Evolutionary conservation across 2,888 invertebrate species (phyloP).

Genomic region (Matsumyia berberina): DNA sequence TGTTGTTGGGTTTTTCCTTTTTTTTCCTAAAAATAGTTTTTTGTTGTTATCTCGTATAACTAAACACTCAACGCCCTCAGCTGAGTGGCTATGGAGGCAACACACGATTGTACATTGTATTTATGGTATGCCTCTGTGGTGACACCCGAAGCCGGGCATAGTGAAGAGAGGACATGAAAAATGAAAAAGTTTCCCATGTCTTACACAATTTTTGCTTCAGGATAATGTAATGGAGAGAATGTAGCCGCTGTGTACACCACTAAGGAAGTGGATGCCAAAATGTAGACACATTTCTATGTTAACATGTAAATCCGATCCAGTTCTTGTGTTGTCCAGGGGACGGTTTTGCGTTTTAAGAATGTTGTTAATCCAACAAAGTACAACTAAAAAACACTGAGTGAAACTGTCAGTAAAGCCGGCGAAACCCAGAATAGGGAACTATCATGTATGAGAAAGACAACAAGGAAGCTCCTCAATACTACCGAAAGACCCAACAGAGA

Average conservation of each 20-base stretch:
- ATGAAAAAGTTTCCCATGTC: conserved; percentile 41
- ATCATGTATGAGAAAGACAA: too few relatives aligned
- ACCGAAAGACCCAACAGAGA: too few relatives aligned
- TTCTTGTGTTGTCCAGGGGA: conserved; percentile 6
- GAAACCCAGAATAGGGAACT: too few relatives aligned
- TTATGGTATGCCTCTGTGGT: conserved; percentile 52
- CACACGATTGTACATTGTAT: conserved; percentile 52
- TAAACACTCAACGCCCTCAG: conserved; percentile 51
- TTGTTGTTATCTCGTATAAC: conserved; percentile 46
- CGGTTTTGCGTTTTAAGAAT: conserved; percentile 35
- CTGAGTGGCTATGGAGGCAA: conserved; percentile 48
- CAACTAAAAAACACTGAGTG: too few relatives aligned
- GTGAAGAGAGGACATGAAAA: conserved; percentile 39
- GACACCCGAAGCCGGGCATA: conserved; percentile 30
- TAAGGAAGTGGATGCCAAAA: conserved; percentile 14
- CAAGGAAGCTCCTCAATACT: too few relatives aligned
- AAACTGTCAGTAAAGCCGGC: too few relatives aligned
- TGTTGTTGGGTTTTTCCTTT: neutral
- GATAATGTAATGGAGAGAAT: conserved; percentile 19
- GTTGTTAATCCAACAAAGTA: neutral
- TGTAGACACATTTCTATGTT: conserved; percentile 45
- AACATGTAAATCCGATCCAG: conserved; percentile 55
- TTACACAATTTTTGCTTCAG: conserved; percentile 32
- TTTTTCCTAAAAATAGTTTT: conserved; percentile 51
- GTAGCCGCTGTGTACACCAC: neutral